Conservation (phyloP, 2,888 invertebrate species). For the Entomobrya proxima region DNA sequence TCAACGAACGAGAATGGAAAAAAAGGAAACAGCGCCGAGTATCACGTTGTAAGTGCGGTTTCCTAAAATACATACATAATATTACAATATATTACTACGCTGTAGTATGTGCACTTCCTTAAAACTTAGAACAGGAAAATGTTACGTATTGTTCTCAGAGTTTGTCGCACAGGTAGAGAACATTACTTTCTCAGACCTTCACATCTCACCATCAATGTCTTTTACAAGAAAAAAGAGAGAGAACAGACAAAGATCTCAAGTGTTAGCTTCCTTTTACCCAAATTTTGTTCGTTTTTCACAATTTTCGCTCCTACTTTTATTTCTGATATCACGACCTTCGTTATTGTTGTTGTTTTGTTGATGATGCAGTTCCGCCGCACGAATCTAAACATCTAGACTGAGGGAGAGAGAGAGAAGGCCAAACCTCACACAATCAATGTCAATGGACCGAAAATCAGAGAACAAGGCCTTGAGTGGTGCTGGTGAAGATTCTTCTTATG, state of each 20-base stretch:
- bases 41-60: too few relatives aligned
- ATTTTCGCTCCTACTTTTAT: background rate
- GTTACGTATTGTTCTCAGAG: too few relatives aligned
- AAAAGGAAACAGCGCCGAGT: too few relatives aligned
- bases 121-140: too few relatives aligned
- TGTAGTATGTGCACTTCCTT: too few relatives aligned
- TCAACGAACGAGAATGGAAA: too few relatives aligned
- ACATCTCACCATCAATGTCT: constrained; percentile 2
- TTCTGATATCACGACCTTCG: background rate
- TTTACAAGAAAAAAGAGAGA: background rate
- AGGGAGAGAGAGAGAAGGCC: background rate
- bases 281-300: background rate
- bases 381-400: background rate
- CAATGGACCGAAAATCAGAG: constrained; percentile 11
- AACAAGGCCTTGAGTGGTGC: background rate
- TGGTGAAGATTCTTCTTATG: background rate
- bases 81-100: too few relatives aligned
- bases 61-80: too few relatives aligned
- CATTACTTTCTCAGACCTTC: constrained; percentile 17
- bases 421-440: background rate
- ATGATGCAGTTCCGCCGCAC: background rate
- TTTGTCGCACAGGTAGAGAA: background rate
- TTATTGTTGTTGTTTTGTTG: constrained; percentile 2
- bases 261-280: background rate
- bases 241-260: too few relatives aligned